These are phyloP conservation scores for Cremastinae sp. DNA, from an alignment of 2,888 invertebrate species.

Conservation along the genomic window DNA sequence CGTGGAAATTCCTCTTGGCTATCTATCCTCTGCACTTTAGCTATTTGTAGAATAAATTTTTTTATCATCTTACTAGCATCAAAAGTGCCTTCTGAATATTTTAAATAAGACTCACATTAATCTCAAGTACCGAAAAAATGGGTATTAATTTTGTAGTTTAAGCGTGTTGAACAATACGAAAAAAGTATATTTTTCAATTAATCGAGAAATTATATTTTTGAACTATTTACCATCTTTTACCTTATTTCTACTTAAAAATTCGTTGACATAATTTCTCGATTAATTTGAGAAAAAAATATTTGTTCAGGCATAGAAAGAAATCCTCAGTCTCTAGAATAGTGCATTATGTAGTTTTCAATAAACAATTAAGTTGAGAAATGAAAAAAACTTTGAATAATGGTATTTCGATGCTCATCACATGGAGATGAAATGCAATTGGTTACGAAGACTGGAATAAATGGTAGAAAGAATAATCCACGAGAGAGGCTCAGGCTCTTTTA, in stretches of 20 bases:
- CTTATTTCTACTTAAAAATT: too few relatives aligned
- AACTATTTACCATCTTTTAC: too few relatives aligned
- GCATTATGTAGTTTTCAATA: background rate
- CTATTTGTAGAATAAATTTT: slow-evolving; percentile 44
- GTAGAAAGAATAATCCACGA: background rate
- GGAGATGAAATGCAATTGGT: slow-evolving; percentile 60
- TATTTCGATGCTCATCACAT: slow-evolving; percentile 54
- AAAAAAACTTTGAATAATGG: background rate
- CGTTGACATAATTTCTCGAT: too few relatives aligned
- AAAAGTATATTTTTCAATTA: too few relatives aligned
- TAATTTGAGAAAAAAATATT: too few relatives aligned
- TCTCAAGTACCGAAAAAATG: too few relatives aligned
- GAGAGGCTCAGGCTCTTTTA: slow-evolving; percentile 87
- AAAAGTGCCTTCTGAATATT: background rate
- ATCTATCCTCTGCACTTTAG: slow-evolving; percentile 72
- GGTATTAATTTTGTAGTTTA: too few relatives aligned
- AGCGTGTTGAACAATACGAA: too few relatives aligned
- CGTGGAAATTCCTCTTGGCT: slow-evolving; percentile 70
- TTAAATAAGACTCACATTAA: background rate
- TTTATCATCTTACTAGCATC: background rate
- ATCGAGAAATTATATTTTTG: too few relatives aligned
- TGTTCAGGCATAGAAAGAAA: too few relatives aligned
- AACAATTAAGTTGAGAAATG: background rate
- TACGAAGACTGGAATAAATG: slow-evolving; percentile 26
- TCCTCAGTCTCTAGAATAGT: too few relatives aligned